phyloP scores from a whole-genome alignment of 2,888 invertebrate genomes.

The Oxyscelio sp. region DNA sequence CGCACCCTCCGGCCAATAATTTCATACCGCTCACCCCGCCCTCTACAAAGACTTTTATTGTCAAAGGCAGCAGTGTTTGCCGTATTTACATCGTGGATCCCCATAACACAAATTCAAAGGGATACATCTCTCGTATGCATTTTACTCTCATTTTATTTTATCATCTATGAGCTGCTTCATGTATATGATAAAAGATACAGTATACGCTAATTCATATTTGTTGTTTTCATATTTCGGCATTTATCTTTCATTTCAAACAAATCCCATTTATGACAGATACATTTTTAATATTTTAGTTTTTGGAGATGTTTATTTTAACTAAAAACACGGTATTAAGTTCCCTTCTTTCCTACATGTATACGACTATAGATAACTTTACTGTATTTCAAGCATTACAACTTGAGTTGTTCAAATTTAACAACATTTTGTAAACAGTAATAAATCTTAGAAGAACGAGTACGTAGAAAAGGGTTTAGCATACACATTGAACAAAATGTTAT shows the following conservation, averaged over 20 bases:
- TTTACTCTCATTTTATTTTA: conserved; percentile 52
- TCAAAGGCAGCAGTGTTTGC: conserved; percentile 66
- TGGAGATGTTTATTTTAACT: too few species aligned
- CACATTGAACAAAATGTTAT: too few species aligned
- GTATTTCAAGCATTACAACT: too few species aligned
- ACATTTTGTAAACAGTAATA: too few species aligned
- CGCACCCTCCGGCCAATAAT: conserved; percentile 75
- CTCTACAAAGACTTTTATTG: conserved; percentile 67
- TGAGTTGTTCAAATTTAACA: too few species aligned
- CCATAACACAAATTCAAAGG: conserved; percentile 67
- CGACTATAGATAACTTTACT: too few species aligned
- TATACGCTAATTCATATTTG: conserved; percentile 26
- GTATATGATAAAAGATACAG: conserved; percentile 30
- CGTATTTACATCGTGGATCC: conserved; percentile 65
- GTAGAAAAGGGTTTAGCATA: too few species aligned
- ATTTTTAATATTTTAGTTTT: conserved; percentile 38
- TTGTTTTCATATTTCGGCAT: conserved; percentile 38
- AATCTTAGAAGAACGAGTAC: too few species aligned
- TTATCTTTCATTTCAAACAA: conserved; percentile 19
- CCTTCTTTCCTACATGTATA: too few species aligned
- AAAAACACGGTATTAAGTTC: too few species aligned
- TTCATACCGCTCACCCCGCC: conserved; percentile 60
- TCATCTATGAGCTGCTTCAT: conserved; percentile 49
- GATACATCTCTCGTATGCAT: conserved; percentile 56
- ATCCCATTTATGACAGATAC: conserved; percentile 25